Conservation (phyloP, 2,113 vertebrate genomes). For the Corapipo altera region DNA sequence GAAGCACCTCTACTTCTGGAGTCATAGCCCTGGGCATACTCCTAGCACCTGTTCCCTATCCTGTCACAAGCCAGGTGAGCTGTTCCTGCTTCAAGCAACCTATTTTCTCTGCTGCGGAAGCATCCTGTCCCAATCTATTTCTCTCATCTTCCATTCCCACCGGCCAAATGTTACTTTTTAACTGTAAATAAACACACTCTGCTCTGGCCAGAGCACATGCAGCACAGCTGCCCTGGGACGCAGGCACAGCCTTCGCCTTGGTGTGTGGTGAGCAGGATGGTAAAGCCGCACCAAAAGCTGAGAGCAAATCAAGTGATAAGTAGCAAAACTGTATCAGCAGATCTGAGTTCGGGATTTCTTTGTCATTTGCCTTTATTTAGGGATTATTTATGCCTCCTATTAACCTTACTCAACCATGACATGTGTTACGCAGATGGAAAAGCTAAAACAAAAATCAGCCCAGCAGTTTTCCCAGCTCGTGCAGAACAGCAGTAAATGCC, state of each 20-base stretch:
- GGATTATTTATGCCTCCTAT: slow-evolving; percentile 24
- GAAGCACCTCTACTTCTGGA: neutral
- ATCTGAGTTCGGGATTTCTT: slow-evolving; percentile 38
- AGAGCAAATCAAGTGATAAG: neutral
- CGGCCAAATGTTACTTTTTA: neutral
- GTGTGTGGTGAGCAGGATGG: fast-evolving
- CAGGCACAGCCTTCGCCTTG: neutral
- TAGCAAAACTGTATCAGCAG: neutral
- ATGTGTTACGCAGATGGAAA: slow-evolving; percentile 21
- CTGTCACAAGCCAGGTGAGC: neutral
- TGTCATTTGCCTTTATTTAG: slow-evolving; percentile 32
- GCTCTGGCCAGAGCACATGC: neutral
- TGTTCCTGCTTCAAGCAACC: neutral
- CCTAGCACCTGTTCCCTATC: neutral
- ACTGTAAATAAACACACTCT: neutral
- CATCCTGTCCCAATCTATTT: neutral
- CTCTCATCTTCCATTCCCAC: neutral
- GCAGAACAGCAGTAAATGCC: neutral
- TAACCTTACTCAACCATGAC: neutral
- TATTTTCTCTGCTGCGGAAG: neutral
- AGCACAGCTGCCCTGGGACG: neutral
- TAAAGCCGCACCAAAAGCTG: neutral
- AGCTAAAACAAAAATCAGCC: neutral
- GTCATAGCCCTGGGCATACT: neutral
- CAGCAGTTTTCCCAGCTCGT: neutral